Evolutionary conservation across 2,888 invertebrate genomes (phyloP).

Genomic region (Galeruca laticollis): DNA sequence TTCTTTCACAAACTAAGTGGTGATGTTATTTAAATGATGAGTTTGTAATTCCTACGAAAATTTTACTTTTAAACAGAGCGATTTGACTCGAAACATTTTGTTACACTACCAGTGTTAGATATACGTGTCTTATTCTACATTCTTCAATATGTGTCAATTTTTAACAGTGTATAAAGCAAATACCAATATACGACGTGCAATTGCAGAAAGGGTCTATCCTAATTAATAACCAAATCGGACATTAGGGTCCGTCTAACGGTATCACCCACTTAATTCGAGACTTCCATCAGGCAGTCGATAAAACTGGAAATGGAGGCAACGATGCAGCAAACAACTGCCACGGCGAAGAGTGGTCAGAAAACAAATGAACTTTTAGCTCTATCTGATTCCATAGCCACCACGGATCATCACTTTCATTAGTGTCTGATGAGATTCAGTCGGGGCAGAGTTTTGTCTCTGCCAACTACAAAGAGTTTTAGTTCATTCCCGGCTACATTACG

Average conservation of each 20-base stretch:
- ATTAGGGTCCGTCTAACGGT: background rate
- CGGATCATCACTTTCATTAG: slow-evolving; percentile 51
- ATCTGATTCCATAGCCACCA: slow-evolving; percentile 46
- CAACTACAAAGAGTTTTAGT: slow-evolving; percentile 18
- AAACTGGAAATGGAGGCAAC: slow-evolving; percentile 2
- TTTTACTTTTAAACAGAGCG: too few relatives aligned
- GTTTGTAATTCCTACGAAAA: too few relatives aligned
- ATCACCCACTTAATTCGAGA: slow-evolving; percentile 11
- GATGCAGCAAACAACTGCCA: slow-evolving; percentile 11
- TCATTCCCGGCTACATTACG: background rate
- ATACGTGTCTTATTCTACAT: too few relatives aligned
- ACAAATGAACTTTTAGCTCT: slow-evolving; percentile 50
- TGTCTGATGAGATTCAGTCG: slow-evolving; percentile 36
- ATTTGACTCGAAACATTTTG: too few relatives aligned
- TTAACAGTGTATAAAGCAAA: background rate
- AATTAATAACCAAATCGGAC: slow-evolving; percentile 12
- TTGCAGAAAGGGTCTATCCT: background rate
- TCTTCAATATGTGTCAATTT: background rate
- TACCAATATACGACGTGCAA: background rate
- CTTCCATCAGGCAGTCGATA: slow-evolving; percentile 18
- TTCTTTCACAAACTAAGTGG: too few relatives aligned
- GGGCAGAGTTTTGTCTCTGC: slow-evolving; percentile 37
- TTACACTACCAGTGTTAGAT: too few relatives aligned
- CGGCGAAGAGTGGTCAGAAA: slow-evolving; percentile 46
- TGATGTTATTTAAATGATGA: too few relatives aligned